Evolutionary conservation across 1,140 invertebrate genomes (phyloP), one percentile per base, ranked within the genome.

Genomic region (Drosophila willistoni): DNA sequence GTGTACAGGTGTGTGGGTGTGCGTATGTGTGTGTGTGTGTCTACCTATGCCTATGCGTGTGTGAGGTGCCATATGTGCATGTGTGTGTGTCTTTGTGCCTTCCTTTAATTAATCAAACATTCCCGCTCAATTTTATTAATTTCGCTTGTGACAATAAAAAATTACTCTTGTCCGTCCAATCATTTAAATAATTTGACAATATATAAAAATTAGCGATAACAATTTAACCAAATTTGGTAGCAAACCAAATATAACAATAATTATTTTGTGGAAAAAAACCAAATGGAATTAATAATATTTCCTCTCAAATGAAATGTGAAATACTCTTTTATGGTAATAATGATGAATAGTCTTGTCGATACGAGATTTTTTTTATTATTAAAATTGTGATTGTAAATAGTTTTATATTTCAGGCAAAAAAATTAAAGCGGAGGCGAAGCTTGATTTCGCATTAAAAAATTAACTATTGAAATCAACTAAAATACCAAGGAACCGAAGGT

Each of bases 61-160:
- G 57, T 68, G 69, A 51, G 19, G 73, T 57, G 39, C 71, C 71
- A 69, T 71, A 72, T 72, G 73, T 67, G 79, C 60, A 10, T 10
- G 29, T 29, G 29, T 29, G 29, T 29, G 60, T 59, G 44, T 71
- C 9, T 55, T 68, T 61, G 77, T 6, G 25, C 54, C 75, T 87
- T 86, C 83, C 83, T 83, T 86, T 77, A 87, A 86, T 87, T 86
- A 87, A 87, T 87, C 83, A 87, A 77, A 78, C 67, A 67, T 70
- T 72, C 60, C 79, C 54, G 72, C 83, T 86, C 76, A 83, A 79
- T 87, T 87, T 87, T 73, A 78, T 86, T 89, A 87, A 86, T 87
- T 83, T 83, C 63, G 72, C 59, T 41, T 34, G 84, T 73, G 83
- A 87, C 83, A 86, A 42, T 79, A 68, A 86, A 70, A 79, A 83